These are phyloP conservation scores for Cyanoliseus patagonus DNA, from an alignment of 2,113 vertebrate species.

Conservation along the genomic window DNA sequence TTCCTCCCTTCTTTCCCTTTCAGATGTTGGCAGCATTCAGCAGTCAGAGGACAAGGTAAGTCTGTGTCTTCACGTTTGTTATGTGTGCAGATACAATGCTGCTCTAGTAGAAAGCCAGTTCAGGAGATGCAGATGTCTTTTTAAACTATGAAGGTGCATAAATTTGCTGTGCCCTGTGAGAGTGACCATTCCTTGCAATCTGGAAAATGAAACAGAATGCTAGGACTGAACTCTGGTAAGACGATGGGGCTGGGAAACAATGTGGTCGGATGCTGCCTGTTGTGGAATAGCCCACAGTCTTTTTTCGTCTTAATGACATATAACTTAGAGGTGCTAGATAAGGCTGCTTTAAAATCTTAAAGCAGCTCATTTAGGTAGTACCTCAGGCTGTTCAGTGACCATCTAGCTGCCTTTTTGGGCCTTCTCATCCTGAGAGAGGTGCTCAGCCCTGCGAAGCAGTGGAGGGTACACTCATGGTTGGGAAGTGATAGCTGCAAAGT, in stretches of 20 bases:
- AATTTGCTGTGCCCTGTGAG: neutral
- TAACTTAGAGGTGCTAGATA: neutral
- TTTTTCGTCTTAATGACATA: neutral
- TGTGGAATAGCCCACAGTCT: neutral
- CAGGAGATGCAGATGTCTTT: neutral
- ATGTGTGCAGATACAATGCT: neutral
- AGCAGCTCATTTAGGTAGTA: neutral
- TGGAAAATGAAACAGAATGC: neutral
- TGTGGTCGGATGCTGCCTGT: neutral
- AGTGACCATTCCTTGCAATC: neutral
- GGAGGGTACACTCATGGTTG: rapidly evolving
- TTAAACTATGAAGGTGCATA: neutral
- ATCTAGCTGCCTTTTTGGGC: neutral
- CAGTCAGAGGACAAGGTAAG: slow-evolving; percentile 60
- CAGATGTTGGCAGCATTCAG: slow-evolving; percentile 31
- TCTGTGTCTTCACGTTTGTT: neutral
- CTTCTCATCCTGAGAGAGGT: neutral
- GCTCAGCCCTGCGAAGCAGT: neutral
- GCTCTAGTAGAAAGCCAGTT: neutral
- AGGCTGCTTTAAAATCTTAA: neutral
- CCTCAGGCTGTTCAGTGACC: neutral
- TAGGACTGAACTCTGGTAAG: neutral
- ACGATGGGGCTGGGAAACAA: neutral
- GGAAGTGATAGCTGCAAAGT: neutral
- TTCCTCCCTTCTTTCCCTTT: neutral